phyloP scores from a whole-genome alignment of 1,140 invertebrate genomes.

The Paramacrobiotus metropolitanus region DNA sequence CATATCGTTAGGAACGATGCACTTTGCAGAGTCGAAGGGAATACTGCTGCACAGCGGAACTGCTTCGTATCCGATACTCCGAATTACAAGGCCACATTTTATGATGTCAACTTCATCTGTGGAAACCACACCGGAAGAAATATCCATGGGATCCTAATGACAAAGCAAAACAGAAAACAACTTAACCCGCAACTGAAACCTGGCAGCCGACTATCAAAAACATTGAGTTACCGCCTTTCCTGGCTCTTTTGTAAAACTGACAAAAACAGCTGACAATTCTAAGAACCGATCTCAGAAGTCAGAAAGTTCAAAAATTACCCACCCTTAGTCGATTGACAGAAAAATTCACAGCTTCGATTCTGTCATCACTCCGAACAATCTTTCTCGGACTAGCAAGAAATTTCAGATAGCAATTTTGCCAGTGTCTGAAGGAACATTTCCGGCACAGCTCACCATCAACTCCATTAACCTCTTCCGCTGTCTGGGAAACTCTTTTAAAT shows the following conservation, averaged over 20 bases:
- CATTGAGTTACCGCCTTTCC: too few relatives aligned
- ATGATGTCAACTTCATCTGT: constrained; percentile 37
- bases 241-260: too few relatives aligned
- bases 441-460: constrained; percentile 37
- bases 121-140: constrained; percentile 19
- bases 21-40: constrained; percentile 43
- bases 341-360: neutral
- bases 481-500: constrained; percentile 35
- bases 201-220: too few relatives aligned
- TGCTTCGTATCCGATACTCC: constrained; percentile 68
- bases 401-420: constrained; percentile 43
- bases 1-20: constrained; percentile 39
- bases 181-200: too few relatives aligned
- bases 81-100: constrained; percentile 38
- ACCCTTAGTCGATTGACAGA: neutral
- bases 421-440: constrained; percentile 14
- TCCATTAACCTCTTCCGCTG: constrained; percentile 64
- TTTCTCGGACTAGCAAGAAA: constrained; percentile 53
- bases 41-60: constrained; percentile 39
- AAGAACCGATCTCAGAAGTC: too few relatives aligned
- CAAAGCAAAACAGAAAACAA: too few relatives aligned
- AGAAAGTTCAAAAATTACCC: too few relatives aligned
- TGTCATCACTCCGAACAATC: constrained; percentile 24
- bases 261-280: too few relatives aligned
- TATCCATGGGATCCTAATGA: constrained; percentile 21